Conservation (phyloP, 2,113 vertebrate species). For the Athene noctua region DNA sequence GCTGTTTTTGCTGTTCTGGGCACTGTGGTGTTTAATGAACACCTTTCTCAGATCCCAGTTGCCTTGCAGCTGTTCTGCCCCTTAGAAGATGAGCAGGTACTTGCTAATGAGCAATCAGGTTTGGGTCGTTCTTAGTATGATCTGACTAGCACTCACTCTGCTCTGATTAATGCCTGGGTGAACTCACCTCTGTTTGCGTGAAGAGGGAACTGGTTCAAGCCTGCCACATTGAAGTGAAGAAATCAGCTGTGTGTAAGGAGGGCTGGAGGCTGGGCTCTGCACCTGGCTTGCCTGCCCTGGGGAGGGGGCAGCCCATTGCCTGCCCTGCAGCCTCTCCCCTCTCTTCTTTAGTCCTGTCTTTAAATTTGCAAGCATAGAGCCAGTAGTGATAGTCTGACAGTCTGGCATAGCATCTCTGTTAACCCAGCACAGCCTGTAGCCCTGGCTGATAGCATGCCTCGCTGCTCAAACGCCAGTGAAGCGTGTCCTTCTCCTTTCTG, state of each 20-base stretch:
- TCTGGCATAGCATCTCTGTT: neutral
- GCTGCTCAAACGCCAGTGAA: fast-evolving
- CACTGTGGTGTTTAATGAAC: neutral
- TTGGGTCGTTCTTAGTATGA: neutral
- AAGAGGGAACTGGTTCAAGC: neutral
- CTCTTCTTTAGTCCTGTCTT: neutral
- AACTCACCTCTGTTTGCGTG: neutral
- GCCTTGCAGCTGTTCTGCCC: neutral
- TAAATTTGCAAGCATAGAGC: neutral
- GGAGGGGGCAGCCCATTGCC: neutral
- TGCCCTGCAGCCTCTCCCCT: neutral
- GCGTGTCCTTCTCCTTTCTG: neutral
- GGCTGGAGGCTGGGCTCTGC: neutral
- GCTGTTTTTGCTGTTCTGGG: neutral
- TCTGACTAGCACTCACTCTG: neutral
- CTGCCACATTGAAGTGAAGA: neutral
- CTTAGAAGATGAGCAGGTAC: neutral
- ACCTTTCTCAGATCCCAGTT: neutral
- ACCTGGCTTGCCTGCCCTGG: fast-evolving
- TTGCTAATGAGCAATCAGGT: neutral
- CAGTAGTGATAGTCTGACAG: fast-evolving
- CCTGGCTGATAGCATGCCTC: neutral
- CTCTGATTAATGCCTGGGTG: neutral
- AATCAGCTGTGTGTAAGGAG: fast-evolving
- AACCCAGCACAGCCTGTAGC: neutral